phyloP scores from a whole-genome alignment of 2,113 vertebrate genomes.

The Lasiurus cinereus region DNA sequence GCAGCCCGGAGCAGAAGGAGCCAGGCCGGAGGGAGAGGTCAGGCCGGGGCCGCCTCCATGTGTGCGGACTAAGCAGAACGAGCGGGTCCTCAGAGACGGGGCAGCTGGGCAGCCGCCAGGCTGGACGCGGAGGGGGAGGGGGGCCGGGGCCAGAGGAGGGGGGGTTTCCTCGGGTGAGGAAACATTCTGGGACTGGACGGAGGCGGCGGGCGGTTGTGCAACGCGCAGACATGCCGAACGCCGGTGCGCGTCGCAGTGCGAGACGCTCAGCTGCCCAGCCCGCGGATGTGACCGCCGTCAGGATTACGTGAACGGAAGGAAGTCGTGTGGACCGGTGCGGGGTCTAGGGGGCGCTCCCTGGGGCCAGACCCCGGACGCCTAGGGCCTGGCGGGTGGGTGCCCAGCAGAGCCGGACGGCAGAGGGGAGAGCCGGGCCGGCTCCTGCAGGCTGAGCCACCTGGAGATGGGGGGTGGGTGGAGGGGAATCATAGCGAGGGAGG shows the following conservation, averaged over 20 bases:
- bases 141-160: neutral
- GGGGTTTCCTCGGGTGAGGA: too few relatives aligned
- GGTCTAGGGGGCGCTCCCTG: accelerated
- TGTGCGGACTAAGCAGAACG: accelerated
- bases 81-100: neutral
- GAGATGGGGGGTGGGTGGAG: accelerated
- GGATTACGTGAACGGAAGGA: neutral
- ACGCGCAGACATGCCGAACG: accelerated
- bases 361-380: neutral
- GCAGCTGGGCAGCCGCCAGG: accelerated
- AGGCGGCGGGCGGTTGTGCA: accelerated
- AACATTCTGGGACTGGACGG: accelerated
- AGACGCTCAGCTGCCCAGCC: accelerated
- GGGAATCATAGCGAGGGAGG: accelerated
- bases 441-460: accelerated
- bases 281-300: too few relatives aligned
- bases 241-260: accelerated
- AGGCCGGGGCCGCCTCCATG: accelerated
- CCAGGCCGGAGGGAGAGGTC: accelerated
- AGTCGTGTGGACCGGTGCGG: accelerated
- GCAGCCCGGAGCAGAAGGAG: accelerated
- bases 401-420: neutral
- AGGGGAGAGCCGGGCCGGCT: accelerated
- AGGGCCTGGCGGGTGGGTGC: accelerated
- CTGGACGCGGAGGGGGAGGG: too few relatives aligned